Evolutionary conservation across 2,113 vertebrate species (phyloP).

Genomic region (Corvus cornix): DNA sequence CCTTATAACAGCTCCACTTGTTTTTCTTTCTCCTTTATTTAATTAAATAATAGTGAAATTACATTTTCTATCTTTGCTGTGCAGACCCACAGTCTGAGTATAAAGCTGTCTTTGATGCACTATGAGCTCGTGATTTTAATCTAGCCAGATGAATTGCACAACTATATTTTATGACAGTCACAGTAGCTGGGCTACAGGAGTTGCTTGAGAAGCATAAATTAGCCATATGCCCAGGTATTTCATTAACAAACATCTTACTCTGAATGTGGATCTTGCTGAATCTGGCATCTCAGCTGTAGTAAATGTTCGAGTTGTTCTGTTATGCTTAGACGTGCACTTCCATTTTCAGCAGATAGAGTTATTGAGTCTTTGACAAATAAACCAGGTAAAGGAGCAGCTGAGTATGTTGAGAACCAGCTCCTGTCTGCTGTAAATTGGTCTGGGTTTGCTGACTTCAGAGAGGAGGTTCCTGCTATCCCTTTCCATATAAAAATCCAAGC

Average conservation of each 20-base stretch:
- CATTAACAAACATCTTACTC: conserved; percentile 20
- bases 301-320: neutral
- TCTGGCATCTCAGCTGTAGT: neutral
- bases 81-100: neutral
- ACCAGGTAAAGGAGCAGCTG: neutral
- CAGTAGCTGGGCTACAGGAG: neutral
- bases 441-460: neutral
- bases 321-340: neutral
- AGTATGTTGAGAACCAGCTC: neutral
- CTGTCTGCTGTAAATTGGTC: neutral
- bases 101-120: conserved; percentile 42
- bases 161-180: conserved; percentile 33
- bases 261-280: conserved; percentile 27
- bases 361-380: neutral
- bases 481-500: neutral
- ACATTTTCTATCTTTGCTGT: conserved; percentile 31
- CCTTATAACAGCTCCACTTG: neutral
- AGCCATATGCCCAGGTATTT: conserved; percentile 22
- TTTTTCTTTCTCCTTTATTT: conserved; percentile 20
- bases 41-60: conserved; percentile 23
- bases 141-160: conserved; percentile 28
- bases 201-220: neutral
- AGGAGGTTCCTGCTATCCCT: neutral
- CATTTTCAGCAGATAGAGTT: neutral
- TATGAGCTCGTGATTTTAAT: conserved; percentile 33